Conservation (phyloP, 2,113 vertebrate species). For the Rynchops niger region DNA sequence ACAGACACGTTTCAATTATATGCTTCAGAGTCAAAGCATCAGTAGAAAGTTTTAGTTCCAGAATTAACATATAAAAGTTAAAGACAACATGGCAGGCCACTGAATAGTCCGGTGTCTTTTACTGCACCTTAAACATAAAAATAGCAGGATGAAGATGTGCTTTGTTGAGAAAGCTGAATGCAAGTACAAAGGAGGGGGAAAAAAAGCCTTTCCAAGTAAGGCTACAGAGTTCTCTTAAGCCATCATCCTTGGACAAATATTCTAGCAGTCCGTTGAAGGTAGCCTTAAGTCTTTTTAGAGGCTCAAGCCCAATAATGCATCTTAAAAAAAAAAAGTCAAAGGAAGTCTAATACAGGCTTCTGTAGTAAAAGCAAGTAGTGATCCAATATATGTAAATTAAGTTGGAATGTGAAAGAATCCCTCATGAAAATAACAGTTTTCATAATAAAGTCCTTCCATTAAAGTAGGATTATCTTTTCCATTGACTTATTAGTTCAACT, state of each 20-base stretch:
- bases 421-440: not conserved
- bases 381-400: not conserved
- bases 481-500: not conserved
- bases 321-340: not conserved
- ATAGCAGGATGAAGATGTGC: not conserved
- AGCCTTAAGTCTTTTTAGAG: not conserved
- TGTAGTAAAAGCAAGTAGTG: not conserved
- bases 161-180: not conserved
- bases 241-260: not conserved
- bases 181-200: not conserved
- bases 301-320: not conserved
- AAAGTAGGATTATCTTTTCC: not conserved
- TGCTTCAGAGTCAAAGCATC: not conserved
- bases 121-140: slow-evolving; percentile 6
- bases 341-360: not conserved
- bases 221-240: not conserved
- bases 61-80: slow-evolving; percentile 1
- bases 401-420: not conserved
- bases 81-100: not conserved
- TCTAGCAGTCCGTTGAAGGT: not conserved
- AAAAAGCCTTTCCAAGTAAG: not conserved
- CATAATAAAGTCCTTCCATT: not conserved
- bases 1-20: slow-evolving; percentile 6
- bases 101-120: not conserved
- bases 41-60: not conserved